Conservation (phyloP, 2,797 vertebrate species). For the Cercopithecus diana region DNA sequence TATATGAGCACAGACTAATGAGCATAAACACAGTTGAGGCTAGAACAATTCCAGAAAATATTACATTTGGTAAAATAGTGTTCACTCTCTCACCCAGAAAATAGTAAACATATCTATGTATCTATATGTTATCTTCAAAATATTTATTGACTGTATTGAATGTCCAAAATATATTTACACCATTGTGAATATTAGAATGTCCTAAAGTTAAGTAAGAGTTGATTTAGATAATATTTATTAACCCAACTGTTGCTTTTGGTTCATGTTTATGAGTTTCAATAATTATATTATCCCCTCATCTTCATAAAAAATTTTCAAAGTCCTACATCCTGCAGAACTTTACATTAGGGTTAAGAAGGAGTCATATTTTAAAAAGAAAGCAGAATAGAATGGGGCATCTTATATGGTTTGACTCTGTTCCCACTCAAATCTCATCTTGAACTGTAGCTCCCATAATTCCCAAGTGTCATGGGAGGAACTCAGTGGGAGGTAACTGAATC, state of each 20-base stretch:
- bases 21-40: conserved; percentile 16
- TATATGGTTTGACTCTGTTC: background rate
- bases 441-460: background rate
- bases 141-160: background rate
- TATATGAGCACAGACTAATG: conserved; percentile 40
- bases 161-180: background rate
- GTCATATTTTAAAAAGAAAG: background rate
- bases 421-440: background rate
- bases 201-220: background rate
- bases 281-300: background rate
- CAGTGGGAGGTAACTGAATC: background rate
- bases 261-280: background rate
- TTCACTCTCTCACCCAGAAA: background rate
- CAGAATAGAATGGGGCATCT: background rate
- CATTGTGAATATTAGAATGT: background rate
- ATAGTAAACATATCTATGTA: background rate
- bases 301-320: background rate
- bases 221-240: background rate
- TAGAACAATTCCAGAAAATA: conserved; percentile 34
- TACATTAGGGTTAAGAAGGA: background rate
- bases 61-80: background rate
- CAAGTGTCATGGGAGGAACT: background rate
- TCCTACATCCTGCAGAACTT: background rate
- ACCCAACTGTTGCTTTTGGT: background rate
- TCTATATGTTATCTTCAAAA: background rate